These are phyloP conservation scores for Rhopilema esculentum DNA, from an alignment of 30 jellyfish, hydroid and myxozoan genomes.

Conservation along the genomic window DNA sequence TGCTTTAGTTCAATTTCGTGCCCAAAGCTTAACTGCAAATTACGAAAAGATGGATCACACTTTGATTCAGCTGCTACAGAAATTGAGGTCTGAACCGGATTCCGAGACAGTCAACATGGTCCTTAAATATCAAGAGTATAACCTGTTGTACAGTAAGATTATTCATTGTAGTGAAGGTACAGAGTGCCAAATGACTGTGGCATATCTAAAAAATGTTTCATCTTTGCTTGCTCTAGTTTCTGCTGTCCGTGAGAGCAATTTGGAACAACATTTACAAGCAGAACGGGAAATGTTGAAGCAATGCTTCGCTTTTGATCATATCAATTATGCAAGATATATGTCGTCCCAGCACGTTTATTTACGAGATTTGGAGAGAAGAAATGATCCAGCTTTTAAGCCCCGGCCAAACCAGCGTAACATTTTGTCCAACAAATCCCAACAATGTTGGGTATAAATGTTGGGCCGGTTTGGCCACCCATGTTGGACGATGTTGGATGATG, in stretches of 20 bases:
- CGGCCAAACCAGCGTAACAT: too few species aligned
- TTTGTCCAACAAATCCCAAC: too few species aligned
- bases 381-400: too few species aligned
- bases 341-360: too few species aligned
- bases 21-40: not conserved
- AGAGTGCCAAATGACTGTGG: slow-evolving; percentile 48
- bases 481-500: too few species aligned
- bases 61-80: slow-evolving; percentile 20
- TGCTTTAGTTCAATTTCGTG: slow-evolving; percentile 61
- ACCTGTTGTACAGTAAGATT: not conserved
- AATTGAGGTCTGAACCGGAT: not conserved
- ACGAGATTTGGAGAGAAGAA: too few species aligned
- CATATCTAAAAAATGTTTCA: slow-evolving; percentile 48
- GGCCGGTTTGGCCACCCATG: too few species aligned
- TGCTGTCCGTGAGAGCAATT: slow-evolving; percentile 36
- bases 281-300: slow-evolving; percentile 47
- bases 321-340: slow-evolving; percentile 60
- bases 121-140: slow-evolving; percentile 8
- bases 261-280: slow-evolving; percentile 45
- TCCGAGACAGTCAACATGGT: not conserved
- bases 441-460: too few species aligned
- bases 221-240: slow-evolving; percentile 61
- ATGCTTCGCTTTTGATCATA: slow-evolving; percentile 44
- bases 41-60: slow-evolving; percentile 15
- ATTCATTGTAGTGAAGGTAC: slow-evolving; percentile 23